phyloP scores from a whole-genome alignment of 35 echinoderm and acorn worm species.

The Amphiura filiformis region DNA sequence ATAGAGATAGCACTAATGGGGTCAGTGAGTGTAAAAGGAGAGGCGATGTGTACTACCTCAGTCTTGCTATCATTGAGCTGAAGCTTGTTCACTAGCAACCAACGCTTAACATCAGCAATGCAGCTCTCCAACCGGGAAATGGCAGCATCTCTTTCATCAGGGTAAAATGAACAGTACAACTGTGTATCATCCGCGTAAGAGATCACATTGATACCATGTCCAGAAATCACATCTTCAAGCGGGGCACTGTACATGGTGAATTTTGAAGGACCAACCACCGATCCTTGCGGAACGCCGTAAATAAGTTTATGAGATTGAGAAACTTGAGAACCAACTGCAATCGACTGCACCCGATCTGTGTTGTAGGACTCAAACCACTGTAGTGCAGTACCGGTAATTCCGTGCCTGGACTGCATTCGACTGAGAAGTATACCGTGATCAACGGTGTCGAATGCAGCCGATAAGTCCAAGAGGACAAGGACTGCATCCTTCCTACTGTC shows the following conservation, averaged over 20 bases:
- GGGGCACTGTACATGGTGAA: neutral
- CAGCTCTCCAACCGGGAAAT: neutral
- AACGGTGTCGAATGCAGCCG: neutral
- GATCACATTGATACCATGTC: neutral
- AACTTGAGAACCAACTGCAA: neutral
- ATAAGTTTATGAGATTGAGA: neutral
- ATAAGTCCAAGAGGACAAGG: neutral
- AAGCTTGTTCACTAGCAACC: neutral
- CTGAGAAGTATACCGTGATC: neutral
- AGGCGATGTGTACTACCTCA: neutral
- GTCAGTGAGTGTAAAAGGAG: neutral
- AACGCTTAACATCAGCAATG: neutral
- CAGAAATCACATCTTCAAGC: neutral
- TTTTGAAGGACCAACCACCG: neutral
- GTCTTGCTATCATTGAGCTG: slow-evolving; percentile 5
- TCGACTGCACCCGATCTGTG: neutral
- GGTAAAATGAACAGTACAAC: neutral
- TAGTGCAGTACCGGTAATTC: neutral
- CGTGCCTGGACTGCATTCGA: neutral
- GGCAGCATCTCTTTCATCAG: neutral
- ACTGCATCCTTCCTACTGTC: neutral
- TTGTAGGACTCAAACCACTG: neutral
- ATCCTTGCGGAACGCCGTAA: neutral
- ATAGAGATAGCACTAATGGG: neutral
- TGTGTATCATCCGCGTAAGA: neutral